Evolutionary conservation across 1,140 invertebrate genomes (phyloP), one percentile per base, ranked within the genome.

Genomic region (Philopotamus ludificatus): DNA sequence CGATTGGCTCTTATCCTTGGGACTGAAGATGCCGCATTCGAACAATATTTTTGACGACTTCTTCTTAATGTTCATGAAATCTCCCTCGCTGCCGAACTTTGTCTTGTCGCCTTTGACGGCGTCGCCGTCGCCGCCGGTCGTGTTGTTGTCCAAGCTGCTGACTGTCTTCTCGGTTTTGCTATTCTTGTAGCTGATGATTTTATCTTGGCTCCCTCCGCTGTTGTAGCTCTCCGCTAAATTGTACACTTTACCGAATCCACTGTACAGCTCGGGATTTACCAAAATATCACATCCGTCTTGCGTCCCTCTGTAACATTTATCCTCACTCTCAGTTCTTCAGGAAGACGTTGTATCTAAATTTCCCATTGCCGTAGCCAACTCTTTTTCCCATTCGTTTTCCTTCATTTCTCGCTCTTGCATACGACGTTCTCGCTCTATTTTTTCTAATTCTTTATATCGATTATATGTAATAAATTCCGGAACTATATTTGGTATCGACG

Each of bases 401-500:
- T 89, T 90, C 34, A 78, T 75, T 71, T 89, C 87, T 68, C 83
- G 81, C 68, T 86, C 84, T 42, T 81, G 74, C 16, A 80, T 78
- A 70, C 83, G 84, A 2, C 79, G 68, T 73, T 89, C 87, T 28
- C 78, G 75, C 70, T 84, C 82, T 23, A 77, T 71, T 12, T 77
- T 75, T 55, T 84, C 79, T 54, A 87, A 72, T 73, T 87, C 85
- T 51, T 83, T 86, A 71, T 89, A 88, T n/a, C 89, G 79, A 74
- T 90, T 90, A 73, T 89, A 90, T 3, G 86, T 80, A 16, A 83
- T 83, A 71, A 89, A 90, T 67, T 87, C 83, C 22, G 82, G 78
- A 25, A 86, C 81, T 53, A 75, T 71, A 26, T 70, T 67, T 18
- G 58, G 26, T 1, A 50, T 61, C 1, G 60, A 39, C 44, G 63